A percentile compares a stretch with the other conserved stretches of the same genome.
Evolutionary conservation across 2,797 vertebrate genomes (phyloP).

Genomic region (Sebastes cheni): DNA sequence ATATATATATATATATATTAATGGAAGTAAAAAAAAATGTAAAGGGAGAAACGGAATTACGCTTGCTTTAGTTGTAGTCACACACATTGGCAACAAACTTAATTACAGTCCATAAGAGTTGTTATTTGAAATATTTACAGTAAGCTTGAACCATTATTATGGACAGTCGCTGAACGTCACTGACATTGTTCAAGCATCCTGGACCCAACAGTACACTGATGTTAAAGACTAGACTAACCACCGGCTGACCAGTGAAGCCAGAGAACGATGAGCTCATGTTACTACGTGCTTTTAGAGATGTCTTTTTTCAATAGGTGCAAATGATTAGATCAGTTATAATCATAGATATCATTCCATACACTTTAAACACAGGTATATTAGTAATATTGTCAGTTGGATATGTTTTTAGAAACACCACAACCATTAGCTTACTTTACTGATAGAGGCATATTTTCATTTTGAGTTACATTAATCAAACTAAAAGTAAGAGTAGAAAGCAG

Average conservation of each 20-base stretch:
- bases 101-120: not conserved
- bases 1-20: too few species aligned
- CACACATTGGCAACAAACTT: not conserved
- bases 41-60: not conserved
- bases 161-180: not conserved
- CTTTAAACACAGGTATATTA: not conserved
- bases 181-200: not conserved
- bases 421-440: not conserved
- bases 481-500: not conserved
- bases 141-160: not conserved
- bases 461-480: not conserved
- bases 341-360: not conserved
- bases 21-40: too few species aligned
- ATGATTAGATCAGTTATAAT: not conserved
- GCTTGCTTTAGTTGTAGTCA: not conserved
- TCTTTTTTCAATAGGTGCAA: not conserved
- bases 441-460: not conserved
- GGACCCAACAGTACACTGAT: constrained; percentile 4
- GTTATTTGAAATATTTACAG: not conserved
- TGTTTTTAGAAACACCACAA: not conserved
- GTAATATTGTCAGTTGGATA: not conserved
- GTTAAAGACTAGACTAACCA: not conserved
- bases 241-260: not conserved
- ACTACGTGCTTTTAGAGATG: constrained; percentile 6
- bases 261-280: constrained; percentile 23